These are phyloP conservation scores for Lutraria rhynchaena DNA, from an alignment of 1,140 invertebrate species.

Conservation along the genomic window DNA sequence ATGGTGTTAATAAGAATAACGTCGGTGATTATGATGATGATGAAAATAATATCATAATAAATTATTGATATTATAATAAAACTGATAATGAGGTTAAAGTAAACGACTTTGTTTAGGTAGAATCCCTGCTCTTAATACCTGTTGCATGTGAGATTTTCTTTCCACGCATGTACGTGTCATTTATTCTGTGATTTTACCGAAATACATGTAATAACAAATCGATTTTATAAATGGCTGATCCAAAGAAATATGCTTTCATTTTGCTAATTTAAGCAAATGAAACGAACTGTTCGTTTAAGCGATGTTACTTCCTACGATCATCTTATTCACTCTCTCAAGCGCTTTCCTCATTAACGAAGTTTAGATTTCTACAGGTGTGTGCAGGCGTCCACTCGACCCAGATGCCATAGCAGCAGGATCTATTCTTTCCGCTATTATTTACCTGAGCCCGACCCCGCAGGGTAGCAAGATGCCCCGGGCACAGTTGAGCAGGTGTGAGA, in stretches of 20 bases:
- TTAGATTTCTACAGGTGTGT: constrained; percentile 53
- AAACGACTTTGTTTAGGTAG: too few species aligned
- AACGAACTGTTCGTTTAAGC: neutral
- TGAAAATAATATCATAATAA: too few species aligned
- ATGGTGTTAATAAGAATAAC: too few species aligned
- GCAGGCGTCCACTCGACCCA: constrained; percentile 39
- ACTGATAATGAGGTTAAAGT: too few species aligned
- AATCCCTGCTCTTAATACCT: too few species aligned
- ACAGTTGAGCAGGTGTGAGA: constrained; percentile 31
- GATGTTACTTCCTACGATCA: neutral
- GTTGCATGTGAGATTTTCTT: too few species aligned
- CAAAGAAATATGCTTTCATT: constrained; percentile 4
- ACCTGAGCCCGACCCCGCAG: constrained; percentile 20
- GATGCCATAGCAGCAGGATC: constrained; percentile 47
- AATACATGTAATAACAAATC: too few species aligned
- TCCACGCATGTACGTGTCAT: too few species aligned
- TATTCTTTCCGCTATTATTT: constrained; percentile 27
- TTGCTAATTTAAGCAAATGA: constrained; percentile 6
- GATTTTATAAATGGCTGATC: too few species aligned
- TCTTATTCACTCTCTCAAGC: constrained; percentile 9
- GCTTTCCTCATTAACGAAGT: constrained; percentile 48
- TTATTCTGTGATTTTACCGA: too few species aligned
- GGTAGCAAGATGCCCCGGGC: constrained; percentile 23
- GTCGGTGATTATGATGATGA: too few species aligned
- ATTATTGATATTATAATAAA: too few species aligned